Base-by-base conservation (phyloP, 2,888 invertebrate genomes). In the Catocala fraxini region DNA sequence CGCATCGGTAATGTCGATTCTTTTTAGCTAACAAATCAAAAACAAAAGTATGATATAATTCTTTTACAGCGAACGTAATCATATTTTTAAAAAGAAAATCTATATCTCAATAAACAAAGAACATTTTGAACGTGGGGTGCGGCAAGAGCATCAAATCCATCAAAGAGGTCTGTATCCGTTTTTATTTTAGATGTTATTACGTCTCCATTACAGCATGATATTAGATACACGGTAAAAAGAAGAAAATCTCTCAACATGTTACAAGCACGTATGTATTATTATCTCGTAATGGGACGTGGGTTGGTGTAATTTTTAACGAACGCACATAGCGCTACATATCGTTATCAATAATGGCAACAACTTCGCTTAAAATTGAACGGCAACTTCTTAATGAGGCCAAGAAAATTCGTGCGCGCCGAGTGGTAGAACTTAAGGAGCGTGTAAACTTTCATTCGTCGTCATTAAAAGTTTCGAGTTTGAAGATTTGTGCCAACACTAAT, bases 401-500 rank as follows among this genome's bases (percentile, higher is more conserved):
- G 90, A 88, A 91, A 91, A 88, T 92, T 92, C 77, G 89, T 86
- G 84, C 86, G 82, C 86, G 75, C 72, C 74, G 81, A 86, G 84
- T 86, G 85, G 85, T 84, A 82, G 83, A 89, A 89, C 89, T 92
- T 89, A 90, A 90, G 88, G 81, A 81, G 82, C 87, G 89, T 91
- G 89, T 91, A 92, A 93, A 93, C 89, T 93, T 92, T 86, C 87
- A 89, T 91, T 89, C 89, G 89, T 83, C 90, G 90, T 92, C 92
- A 91, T 93, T 93, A 93, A 93, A 93, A 93, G 90, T 93, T 93
- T 87, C 75, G 73, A 86, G 82, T 82, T 81, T 84, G 87, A 89
- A 91, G 90, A 92, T 92, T 93, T 92, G 90, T 89, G 91, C 91
- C 91, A 88, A 83, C 87, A 87, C 87, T 92, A 93, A 93, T 93